phyloP scores from a whole-genome alignment of 2,797 vertebrate species.

The Pampus argenteus region DNA sequence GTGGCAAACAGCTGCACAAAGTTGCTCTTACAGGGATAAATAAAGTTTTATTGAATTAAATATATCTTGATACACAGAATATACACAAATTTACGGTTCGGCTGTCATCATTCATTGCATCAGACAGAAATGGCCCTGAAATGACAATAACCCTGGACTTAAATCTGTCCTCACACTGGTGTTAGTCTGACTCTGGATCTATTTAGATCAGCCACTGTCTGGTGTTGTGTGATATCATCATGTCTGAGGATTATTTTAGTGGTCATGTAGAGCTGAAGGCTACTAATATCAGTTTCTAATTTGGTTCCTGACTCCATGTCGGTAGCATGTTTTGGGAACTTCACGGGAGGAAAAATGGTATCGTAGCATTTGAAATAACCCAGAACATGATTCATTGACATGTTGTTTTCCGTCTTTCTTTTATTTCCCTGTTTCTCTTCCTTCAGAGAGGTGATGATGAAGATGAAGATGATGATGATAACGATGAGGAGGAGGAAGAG shows the following conservation, averaged over 20 bases:
- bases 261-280: conserved; percentile 1
- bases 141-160: not conserved
- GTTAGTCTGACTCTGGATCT: conserved; percentile 26
- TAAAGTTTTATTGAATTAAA: not conserved
- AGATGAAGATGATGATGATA: not conserved
- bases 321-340: not conserved
- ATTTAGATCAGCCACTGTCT: conserved; percentile 35
- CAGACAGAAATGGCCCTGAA: not conserved
- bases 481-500: not conserved
- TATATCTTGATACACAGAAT: not conserved
- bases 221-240: conserved; percentile 17
- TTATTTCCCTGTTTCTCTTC: not conserved
- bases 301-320: not conserved
- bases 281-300: conserved; percentile 1
- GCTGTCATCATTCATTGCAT: no score
- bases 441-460: conserved; percentile 52
- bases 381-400: not conserved
- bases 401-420: not conserved
- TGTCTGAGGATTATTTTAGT: conserved; percentile 55
- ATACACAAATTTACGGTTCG: not conserved
- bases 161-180: conserved; percentile 19
- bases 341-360: not conserved
- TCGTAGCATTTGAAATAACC: not conserved
- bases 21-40: not conserved
- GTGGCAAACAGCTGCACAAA: not conserved